A percentile compares a stretch with the other conserved stretches of the same genome.
These are phyloP conservation scores for Drosophila mulleri DNA, from an alignment of 2,888 invertebrate species.

Conservation along the genomic window DNA sequence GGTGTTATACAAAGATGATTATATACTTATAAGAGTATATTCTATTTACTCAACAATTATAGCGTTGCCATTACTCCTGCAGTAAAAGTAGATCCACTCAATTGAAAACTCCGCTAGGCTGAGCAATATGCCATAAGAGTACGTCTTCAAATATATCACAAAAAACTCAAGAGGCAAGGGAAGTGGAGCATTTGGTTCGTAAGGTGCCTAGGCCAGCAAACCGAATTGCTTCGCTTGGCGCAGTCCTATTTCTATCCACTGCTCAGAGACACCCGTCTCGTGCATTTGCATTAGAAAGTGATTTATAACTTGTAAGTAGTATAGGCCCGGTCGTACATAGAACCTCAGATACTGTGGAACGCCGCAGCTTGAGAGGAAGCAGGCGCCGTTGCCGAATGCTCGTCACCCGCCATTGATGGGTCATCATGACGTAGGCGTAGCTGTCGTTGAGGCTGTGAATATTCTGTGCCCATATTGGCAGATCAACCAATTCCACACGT, in stretches of 20 bases:
- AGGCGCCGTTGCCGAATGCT: constrained; percentile 29
- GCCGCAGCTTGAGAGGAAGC: constrained; percentile 20
- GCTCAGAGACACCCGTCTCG: constrained; percentile 3
- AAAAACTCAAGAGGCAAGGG: constrained; percentile 8
- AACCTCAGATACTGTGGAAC: constrained; percentile 11
- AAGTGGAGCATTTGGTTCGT: neutral
- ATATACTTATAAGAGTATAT: neutral
- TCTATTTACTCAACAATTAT: neutral
- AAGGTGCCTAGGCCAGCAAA: neutral
- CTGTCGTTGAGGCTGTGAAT: constrained; percentile 22
- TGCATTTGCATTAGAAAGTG: neutral
- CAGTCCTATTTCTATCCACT: constrained; percentile 29
- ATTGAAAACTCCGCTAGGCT: neutral
- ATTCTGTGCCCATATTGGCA: neutral
- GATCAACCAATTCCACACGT: constrained; percentile 24
- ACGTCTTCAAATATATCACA: rapidly evolving
- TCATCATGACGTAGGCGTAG: constrained; percentile 24
- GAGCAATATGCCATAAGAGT: neutral
- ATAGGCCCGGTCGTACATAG: neutral
- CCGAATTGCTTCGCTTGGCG: constrained; percentile 7
- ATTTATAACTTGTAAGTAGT: neutral
- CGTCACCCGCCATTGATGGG: constrained; percentile 4
- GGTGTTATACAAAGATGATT: neutral
- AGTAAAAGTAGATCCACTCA: neutral
- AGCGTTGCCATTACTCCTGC: neutral